Evolutionary conservation across 2,888 invertebrate species (phyloP).

Genomic region (Lasioglossum calceatum): DNA sequence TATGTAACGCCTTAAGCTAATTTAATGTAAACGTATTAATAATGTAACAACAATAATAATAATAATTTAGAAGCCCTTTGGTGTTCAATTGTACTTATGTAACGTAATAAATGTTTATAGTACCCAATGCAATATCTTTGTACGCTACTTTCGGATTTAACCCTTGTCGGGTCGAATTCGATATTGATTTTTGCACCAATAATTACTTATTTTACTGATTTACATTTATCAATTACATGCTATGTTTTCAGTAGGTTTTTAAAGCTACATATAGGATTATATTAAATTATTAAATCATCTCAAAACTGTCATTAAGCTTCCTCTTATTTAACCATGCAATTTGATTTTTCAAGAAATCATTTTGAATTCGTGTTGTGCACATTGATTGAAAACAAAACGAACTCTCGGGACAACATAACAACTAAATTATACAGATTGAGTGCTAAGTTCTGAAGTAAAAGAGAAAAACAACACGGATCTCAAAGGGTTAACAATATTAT

Average conservation of each 20-base stretch:
- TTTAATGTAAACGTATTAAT: constrained; percentile 68
- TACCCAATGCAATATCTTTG: constrained; percentile 67
- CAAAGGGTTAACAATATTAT: background rate
- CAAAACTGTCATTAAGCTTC: background rate
- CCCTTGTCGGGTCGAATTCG: background rate
- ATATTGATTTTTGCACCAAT: background rate
- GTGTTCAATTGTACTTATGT: constrained; percentile 84
- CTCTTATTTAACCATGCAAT: background rate
- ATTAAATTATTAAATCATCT: background rate
- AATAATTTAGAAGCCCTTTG: constrained; percentile 82
- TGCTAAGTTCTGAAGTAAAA: background rate
- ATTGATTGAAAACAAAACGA: background rate
- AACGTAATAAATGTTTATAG: constrained; percentile 84
- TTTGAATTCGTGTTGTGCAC: background rate
- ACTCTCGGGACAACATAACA: background rate
- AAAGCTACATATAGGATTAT: background rate
- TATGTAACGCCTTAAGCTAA: constrained; percentile 62
- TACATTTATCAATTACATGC: background rate
- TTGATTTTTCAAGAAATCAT: background rate
- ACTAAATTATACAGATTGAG: background rate
- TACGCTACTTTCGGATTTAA: background rate
- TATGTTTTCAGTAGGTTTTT: background rate
- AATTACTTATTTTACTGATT: background rate
- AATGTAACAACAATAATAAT: constrained; percentile 68
- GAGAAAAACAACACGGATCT: background rate